These are phyloP conservation scores for Limosa lapponica DNA, from an alignment of 2,797 vertebrate species.

Conservation along the genomic window DNA sequence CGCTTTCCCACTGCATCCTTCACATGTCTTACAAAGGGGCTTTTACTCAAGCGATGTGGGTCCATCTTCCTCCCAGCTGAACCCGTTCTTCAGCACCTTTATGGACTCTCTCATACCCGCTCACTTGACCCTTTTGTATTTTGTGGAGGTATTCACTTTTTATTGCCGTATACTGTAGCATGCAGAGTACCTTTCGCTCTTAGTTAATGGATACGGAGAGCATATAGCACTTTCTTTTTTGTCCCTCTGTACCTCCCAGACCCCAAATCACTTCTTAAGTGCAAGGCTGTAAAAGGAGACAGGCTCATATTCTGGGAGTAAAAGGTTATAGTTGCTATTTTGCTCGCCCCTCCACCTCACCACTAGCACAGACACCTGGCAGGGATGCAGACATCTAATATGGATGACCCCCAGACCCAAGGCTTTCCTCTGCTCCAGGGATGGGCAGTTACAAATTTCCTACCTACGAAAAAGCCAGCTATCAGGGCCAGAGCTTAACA, in stretches of 20 bases:
- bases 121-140: not conserved
- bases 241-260: not conserved
- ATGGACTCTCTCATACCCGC: not conserved
- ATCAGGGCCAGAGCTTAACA: not conserved
- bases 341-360: not conserved
- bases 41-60: not conserved
- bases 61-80: not conserved
- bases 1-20: not conserved
- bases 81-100: not conserved
- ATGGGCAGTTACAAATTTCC: not conserved
- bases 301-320: not conserved
- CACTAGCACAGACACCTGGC: not conserved
- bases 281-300: not conserved
- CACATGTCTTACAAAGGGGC: not conserved
- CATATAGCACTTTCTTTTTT: not conserved
- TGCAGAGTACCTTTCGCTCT: not conserved
- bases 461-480: not conserved
- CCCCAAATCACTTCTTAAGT: not conserved
- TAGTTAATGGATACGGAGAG: not conserved
- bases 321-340: not conserved
- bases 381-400: not conserved
- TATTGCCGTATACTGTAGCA: not conserved
- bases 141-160: not conserved
- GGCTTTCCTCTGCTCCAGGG: not conserved
- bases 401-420: not conserved